Evolutionary conservation across 2,888 invertebrate genomes (phyloP).

Genomic region (Drosophila dives): DNA sequence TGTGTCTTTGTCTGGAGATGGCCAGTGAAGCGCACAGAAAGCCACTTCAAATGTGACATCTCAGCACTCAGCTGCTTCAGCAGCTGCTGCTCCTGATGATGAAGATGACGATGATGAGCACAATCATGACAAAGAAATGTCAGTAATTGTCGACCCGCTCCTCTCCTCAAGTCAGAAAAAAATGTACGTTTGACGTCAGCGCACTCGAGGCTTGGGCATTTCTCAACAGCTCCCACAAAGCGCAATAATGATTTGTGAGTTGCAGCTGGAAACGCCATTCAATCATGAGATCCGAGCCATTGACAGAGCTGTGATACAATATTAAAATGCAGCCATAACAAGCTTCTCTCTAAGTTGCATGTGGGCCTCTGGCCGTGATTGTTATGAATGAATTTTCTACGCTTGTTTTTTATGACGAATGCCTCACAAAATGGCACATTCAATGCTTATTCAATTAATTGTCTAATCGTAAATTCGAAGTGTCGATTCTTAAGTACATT

Average conservation of each 20-base stretch:
- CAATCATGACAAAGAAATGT: constrained; percentile 70
- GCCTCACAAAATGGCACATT: constrained; percentile 17
- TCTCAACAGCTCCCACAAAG: constrained; percentile 37
- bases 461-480: constrained; percentile 19
- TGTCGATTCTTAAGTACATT: constrained; percentile 1
- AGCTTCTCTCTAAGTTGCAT: constrained; percentile 23
- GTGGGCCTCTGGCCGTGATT: constrained; percentile 12
- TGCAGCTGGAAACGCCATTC: constrained; percentile 25
- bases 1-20: constrained; percentile 47
- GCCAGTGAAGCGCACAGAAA: constrained; percentile 59
- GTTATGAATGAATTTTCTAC: constrained; percentile 51
- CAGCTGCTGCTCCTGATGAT: neutral
- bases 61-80: constrained; percentile 8
- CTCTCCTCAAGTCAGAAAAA: constrained; percentile 8
- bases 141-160: constrained; percentile 25
- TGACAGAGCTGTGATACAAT: constrained; percentile 38
- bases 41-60: constrained; percentile 23
- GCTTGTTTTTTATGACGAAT: constrained; percentile 17
- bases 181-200: constrained; percentile 65
- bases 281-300: constrained; percentile 48
- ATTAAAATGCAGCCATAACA: constrained; percentile 53
- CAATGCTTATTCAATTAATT: constrained; percentile 29
- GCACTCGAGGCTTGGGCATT: constrained; percentile 51
- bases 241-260: constrained; percentile 42
- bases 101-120: constrained; percentile 12